A percentile compares a stretch with the other conserved stretches of the same genome.
phyloP scores from a whole-genome alignment of 2,888 invertebrate species.

The Sarcophaga rosellei region DNA sequence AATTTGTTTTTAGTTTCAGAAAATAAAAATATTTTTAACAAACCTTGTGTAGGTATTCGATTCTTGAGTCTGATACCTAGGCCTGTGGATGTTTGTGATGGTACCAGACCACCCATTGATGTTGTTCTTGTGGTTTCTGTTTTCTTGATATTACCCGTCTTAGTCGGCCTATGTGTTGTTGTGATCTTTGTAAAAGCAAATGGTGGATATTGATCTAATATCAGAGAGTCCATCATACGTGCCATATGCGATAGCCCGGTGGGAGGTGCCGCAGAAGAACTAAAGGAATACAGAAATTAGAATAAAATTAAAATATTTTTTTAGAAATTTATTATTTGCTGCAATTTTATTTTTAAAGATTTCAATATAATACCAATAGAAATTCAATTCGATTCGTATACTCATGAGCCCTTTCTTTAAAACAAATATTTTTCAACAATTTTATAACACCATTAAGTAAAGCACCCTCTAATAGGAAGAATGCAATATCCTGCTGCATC shows the following conservation, averaged over 20 bases:
- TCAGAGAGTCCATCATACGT: slow-evolving; percentile 88
- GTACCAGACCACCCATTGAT: slow-evolving; percentile 67
- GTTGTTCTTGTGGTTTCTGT: slow-evolving; percentile 71
- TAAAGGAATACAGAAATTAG: slow-evolving; percentile 25
- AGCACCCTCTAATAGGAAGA: background rate
- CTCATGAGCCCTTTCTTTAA: no score
- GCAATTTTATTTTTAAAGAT: no score
- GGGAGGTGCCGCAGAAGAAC: slow-evolving; percentile 83
- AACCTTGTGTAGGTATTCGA: slow-evolving; percentile 81
- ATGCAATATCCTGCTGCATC: background rate
- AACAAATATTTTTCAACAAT: no score
- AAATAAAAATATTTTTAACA: background rate
- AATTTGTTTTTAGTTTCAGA: background rate
- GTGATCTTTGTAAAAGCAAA: slow-evolving; percentile 86
- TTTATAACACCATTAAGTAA: background rate
- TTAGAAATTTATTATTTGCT: background rate
- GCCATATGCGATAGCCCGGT: slow-evolving; percentile 86
- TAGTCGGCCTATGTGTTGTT: slow-evolving; percentile 82
- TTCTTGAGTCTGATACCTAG: slow-evolving; percentile 75
- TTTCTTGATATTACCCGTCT: slow-evolving; percentile 74
- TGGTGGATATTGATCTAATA: slow-evolving; percentile 86
- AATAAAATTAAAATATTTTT: background rate
- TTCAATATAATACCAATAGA: no score
- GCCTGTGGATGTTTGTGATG: slow-evolving; percentile 71
- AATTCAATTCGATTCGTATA: no score